Evolutionary conservation across 2,888 invertebrate species (phyloP), one percentile per base, ranked within the genome.

Genomic region (Erebia ligea): DNA sequence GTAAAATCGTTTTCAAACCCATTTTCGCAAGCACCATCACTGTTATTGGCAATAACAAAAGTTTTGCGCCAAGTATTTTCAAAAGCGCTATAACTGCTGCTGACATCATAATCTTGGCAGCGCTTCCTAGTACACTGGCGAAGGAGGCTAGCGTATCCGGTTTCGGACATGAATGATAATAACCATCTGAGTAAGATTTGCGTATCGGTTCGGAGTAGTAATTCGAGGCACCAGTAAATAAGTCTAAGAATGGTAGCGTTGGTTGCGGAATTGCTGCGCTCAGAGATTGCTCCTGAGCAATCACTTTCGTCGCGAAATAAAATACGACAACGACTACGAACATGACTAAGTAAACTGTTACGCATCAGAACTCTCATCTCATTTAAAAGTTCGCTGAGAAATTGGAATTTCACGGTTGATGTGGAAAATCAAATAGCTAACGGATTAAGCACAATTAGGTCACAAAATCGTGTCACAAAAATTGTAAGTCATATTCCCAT

Each of bases 51-150:
- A 92, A 76, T 34, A 94, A 78, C 73, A 94, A 80, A 68, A 93
- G 77, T 82, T 94, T 94, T 21, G 88, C 90, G 21, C 84, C 86
- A 54, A 93, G 76, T 67, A 92, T 76, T 80, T 93, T 93, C 34
- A 94, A 75, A 72, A 92, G 82, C 34, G 87, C 83, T 72, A 94
- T 91, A 63, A 89, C 82, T 57, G 91, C 88, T 40, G 86, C 88
- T 3, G 93, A 91, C 73, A 93, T 77, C 88, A 93, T 86, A 68
- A 93, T 92, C 80, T 94, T 94, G 8, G 92, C 92, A 52, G 91
- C 90, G 76, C 90, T 93, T 5, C 88, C 88, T 66, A 93, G 76
- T 68, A 92, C 80, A 76, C 87, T 92, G 5, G 93, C 92, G 68
- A 92, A 86, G 10, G 91, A 87, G 42, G 90, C 85, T 34, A 92